phyloP scores from a whole-genome alignment of 2,888 invertebrate genomes.

The Trachelus troglodyta region DNA sequence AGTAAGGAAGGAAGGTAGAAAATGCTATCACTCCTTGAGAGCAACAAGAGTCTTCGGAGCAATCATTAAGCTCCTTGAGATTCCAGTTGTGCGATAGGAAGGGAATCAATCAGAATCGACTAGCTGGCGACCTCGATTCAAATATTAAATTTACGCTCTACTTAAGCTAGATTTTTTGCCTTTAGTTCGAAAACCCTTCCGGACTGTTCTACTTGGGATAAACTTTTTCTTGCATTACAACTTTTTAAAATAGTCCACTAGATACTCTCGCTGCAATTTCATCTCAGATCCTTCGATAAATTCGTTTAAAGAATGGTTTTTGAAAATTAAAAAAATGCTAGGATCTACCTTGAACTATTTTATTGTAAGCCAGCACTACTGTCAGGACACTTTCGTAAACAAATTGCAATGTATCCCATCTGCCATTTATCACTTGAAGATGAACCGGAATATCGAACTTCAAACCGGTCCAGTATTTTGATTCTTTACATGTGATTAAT shows the following conservation, averaged over 20 bases:
- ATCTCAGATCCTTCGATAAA: not conserved
- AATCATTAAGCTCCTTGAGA: not conserved
- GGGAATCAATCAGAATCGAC: not conserved
- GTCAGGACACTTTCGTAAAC: slow-evolving; percentile 79
- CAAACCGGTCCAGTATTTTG: slow-evolving; percentile 79
- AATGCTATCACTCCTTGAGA: not conserved
- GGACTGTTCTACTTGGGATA: not conserved
- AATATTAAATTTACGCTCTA: not conserved
- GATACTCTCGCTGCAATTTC: not conserved
- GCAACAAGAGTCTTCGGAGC: not conserved
- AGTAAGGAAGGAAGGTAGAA: not conserved
- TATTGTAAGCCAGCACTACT: slow-evolving; percentile 82
- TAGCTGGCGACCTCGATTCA: not conserved
- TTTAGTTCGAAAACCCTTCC: not conserved
- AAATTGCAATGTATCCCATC: slow-evolving; percentile 71
- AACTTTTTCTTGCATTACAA: not conserved
- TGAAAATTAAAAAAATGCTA: not conserved
- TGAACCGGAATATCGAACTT: slow-evolving; percentile 77
- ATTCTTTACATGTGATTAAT: slow-evolving; percentile 78
- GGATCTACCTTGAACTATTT: slow-evolving; percentile 71
- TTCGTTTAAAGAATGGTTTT: not conserved
- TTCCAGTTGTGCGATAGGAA: not conserved
- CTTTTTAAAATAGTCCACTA: not conserved
- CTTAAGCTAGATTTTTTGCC: not conserved
- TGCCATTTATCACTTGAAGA: slow-evolving; percentile 74